Evolutionary conservation across 2,113 vertebrate species (phyloP).

Genomic region (Oxyura jamaicensis): DNA sequence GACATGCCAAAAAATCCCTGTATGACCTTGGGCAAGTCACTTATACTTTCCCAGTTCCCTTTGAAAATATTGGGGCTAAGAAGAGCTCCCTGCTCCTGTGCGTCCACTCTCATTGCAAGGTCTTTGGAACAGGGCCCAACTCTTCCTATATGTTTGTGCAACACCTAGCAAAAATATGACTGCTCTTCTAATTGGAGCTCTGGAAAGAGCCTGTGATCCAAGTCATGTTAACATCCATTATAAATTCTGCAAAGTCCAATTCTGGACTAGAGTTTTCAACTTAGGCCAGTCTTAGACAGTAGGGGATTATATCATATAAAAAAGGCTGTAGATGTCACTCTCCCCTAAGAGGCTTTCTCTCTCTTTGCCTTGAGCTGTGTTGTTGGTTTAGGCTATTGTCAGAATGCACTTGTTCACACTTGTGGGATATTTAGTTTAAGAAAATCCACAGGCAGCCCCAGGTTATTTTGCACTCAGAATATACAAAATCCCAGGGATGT

Average conservation of each 20-base stretch:
- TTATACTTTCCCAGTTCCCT: neutral
- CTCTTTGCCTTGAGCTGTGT: neutral
- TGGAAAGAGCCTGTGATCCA: neutral
- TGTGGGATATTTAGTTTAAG: slow-evolving; percentile 48
- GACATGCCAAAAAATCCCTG: slow-evolving; percentile 25
- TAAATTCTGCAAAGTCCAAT: neutral
- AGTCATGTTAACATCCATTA: neutral
- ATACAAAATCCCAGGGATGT: slow-evolving; percentile 2
- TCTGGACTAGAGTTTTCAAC: neutral
- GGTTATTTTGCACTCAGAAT: slow-evolving; percentile 45
- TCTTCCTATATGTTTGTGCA: neutral
- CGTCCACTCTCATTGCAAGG: neutral
- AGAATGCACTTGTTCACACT: slow-evolving; percentile 47
- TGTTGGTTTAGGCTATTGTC: slow-evolving; percentile 55
- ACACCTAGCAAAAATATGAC: neutral
- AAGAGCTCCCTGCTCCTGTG: neutral
- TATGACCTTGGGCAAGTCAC: neutral
- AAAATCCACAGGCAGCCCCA: slow-evolving; percentile 43
- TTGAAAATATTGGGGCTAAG: neutral
- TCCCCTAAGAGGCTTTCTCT: slow-evolving; percentile 7
- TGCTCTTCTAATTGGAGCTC: neutral
- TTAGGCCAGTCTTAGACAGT: neutral
- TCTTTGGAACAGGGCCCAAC: neutral
- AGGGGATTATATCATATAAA: slow-evolving; percentile 16
- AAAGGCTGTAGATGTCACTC: slow-evolving; percentile 43